Evolutionary conservation across 2,888 invertebrate genomes (phyloP).

Genomic region (Tillus elongatus): DNA sequence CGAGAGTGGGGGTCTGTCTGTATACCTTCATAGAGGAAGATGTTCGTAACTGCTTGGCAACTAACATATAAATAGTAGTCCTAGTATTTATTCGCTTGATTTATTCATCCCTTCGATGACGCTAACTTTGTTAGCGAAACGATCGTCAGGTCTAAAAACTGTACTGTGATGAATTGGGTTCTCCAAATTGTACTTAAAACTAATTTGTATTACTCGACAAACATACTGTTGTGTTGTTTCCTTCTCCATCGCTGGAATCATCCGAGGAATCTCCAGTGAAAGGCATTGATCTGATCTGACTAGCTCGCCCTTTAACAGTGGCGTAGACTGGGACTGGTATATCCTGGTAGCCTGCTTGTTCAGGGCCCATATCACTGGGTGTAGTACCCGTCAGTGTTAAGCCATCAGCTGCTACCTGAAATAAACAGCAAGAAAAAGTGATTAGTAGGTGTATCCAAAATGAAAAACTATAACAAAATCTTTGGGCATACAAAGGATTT

Average conservation of each 20-base stretch:
- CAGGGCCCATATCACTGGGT: slow-evolving; percentile 39
- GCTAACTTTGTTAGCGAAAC: no score
- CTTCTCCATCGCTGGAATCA: slow-evolving; percentile 90
- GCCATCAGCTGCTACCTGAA: slow-evolving; percentile 48
- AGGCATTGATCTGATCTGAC: slow-evolving; percentile 92
- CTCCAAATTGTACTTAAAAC: no score
- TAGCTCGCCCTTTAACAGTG: slow-evolving; percentile 91
- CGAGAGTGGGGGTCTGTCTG: no score
- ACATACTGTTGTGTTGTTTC: slow-evolving; percentile 41
- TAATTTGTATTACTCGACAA: slow-evolving; percentile 15
- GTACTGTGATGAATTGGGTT: no score
- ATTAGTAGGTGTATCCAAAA: no score
- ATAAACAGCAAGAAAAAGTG: slow-evolving; percentile 8
- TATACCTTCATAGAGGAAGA: no score
- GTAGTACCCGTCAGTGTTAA: slow-evolving; percentile 41
- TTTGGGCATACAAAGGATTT: background rate
- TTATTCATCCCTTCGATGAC: no score
- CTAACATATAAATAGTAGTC: no score
- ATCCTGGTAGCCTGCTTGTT: slow-evolving; percentile 72
- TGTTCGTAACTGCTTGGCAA: no score
- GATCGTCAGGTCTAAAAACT: no score
- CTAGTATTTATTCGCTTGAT: no score
- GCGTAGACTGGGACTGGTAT: slow-evolving; percentile 92
- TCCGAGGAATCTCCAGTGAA: slow-evolving; percentile 92
- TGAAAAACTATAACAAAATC: no score